Evolutionary conservation across 1,140 invertebrate genomes (phyloP).

Genomic region (Drosophila seguyi): DNA sequence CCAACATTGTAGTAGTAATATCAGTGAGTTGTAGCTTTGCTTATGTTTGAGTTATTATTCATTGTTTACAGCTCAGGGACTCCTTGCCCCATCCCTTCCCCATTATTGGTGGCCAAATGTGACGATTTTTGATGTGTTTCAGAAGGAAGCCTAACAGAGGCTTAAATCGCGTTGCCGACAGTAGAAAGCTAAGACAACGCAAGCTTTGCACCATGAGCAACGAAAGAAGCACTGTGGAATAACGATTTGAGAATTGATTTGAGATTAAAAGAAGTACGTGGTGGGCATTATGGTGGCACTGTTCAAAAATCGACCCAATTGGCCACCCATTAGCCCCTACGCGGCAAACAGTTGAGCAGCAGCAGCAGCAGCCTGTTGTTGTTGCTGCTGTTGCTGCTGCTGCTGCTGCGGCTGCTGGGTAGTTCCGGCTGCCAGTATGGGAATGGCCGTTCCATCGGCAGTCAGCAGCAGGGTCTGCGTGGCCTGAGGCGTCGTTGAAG

Average conservation of each 20-base stretch:
- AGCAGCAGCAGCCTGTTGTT: constrained; percentile 72
- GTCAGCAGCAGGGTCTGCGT: constrained; percentile 72
- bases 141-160: not conserved
- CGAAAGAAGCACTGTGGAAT: not conserved
- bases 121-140: constrained; percentile 61
- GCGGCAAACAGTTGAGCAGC: constrained; percentile 73
- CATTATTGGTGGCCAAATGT: constrained; percentile 66
- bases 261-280: constrained; percentile 78
- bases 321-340: constrained; percentile 84
- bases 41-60: constrained; percentile 48
- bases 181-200: constrained; percentile 29
- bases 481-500: constrained; percentile 37
- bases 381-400: constrained; percentile 62
- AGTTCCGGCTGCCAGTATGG: constrained; percentile 55
- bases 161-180: constrained; percentile 46
- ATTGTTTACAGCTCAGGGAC: constrained; percentile 18
- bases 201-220: constrained; percentile 58
- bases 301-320: constrained; percentile 85
- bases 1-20: constrained; percentile 73
- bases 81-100: constrained; percentile 1
- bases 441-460: constrained; percentile 76
- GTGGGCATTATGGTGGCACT: constrained; percentile 84
- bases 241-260: not conserved
- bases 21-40: constrained; percentile 68
- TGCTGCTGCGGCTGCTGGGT: constrained; percentile 53